phyloP scores from a whole-genome alignment of 2,113 vertebrate genomes.

The cattle (Bos taurus) region ARS-UCD2.0 NC_037335.1:19820001-19820500 shows the following conservation, averaged over 20 bases:
- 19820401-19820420: accelerated
- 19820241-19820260: conserved; percentile 19
- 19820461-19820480: neutral
- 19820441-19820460: neutral
- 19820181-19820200: conserved; percentile 1
- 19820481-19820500: neutral
- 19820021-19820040: neutral
- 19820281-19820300: conserved; percentile 25
- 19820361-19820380: neutral
- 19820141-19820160: neutral
- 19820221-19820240: conserved; percentile 55
- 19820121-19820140: neutral
- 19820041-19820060: neutral
- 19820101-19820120: neutral
- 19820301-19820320: neutral
- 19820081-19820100: neutral
- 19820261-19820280: neutral
- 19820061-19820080: conserved; percentile 21
- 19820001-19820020: neutral
- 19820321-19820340: neutral
- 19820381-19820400: neutral
- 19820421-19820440: accelerated
- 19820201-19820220: conserved; percentile 45
- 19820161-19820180: neutral
- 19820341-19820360: neutral